Percentiles rank a stretch among this genome's conserved stretches.
Evolutionary conservation across 2,113 vertebrate genomes (phyloP).

Genomic region (Megaleporinus macrocephalus): DNA sequence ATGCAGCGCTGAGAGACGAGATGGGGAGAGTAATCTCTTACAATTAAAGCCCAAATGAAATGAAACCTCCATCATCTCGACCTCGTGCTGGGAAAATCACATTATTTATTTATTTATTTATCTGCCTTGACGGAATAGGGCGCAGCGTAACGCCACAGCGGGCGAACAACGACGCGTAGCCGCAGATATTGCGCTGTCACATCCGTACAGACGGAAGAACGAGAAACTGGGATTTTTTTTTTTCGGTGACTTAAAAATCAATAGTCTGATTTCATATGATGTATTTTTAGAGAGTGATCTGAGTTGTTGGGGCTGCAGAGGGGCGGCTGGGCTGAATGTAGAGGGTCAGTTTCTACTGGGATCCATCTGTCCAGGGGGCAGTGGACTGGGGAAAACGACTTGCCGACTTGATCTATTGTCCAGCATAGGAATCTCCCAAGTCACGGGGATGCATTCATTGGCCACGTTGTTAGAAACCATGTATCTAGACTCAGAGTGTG

Average conservation of each 20-base stretch:
- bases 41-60: slow-evolving; percentile 50
- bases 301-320: background rate
- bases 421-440: slow-evolving; percentile 28
- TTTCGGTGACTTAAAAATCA: slow-evolving; percentile 1
- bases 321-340: background rate
- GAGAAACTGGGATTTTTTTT: background rate
- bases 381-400: slow-evolving; percentile 45
- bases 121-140: background rate
- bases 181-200: slow-evolving; percentile 39
- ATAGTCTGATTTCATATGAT: slow-evolving; percentile 3
- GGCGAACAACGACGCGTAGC: background rate
- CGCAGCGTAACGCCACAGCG: too few relatives aligned
- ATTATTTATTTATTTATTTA: slow-evolving; percentile 7
- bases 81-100: background rate
- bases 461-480: too few relatives aligned
- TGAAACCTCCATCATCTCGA: slow-evolving; percentile 41
- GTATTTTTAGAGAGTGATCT: background rate
- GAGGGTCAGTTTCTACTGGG: slow-evolving; percentile 28
- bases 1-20: background rate
- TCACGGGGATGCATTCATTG: background rate
- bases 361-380: slow-evolving; percentile 42
- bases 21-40: slow-evolving; percentile 42
- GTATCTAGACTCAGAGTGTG: too few relatives aligned
- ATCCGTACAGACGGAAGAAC: background rate
- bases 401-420: slow-evolving; percentile 36